Base-by-base conservation (phyloP, 2,797 vertebrate species). In the Pempheris klunzingeri region DNA sequence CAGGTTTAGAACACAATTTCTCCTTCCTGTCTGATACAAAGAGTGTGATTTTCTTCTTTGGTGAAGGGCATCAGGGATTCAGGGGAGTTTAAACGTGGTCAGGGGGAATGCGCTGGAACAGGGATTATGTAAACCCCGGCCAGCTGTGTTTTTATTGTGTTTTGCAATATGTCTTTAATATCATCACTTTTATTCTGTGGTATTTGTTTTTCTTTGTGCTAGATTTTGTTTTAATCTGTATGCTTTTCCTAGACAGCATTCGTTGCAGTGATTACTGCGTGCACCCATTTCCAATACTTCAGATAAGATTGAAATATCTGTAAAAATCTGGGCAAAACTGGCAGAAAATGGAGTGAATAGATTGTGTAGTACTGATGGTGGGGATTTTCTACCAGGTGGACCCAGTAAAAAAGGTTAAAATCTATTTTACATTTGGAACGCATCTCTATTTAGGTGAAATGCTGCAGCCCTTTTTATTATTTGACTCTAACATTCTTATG, bases 1-100 rank as follows among this genome's bases (percentile, higher is more conserved):
- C 87, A 92, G 90, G 87, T 88, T 93, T 82, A 83, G 78, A 65
- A 43, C 67, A 81, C 71, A 88, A 88, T 89, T 82, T 86, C 38
- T 81, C 30, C 50, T 77, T 70, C 64, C 18, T 83, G 49, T 71
- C 60, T 81, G 44, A 26, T n/a, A 22, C 18, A 7, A 17, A 68
- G 18, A 62, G 32, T 66, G 57, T 74, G 52, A 67, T 71, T 81
- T 70, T 71, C 43, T 63, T 73, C 58, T 76, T 65, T 76, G 13
- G 78, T 60, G 55, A 84, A 75, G 67, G 61, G 38, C 80, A 77
- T 78, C 50, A 53, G 71, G 75, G 47, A 68, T 78, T 88, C 32
- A 41, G 66, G 30, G 28, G 64, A 78, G 73, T 74, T 74, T 70
- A 73, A 78, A 88, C 46, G 66, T 88, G 71, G 77, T 7, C 72